A percentile compares a stretch with the other conserved stretches of the same genome.
These are phyloP conservation scores for Nestor notabilis DNA, from an alignment of 2,113 vertebrate genomes.

Conservation along the genomic window DNA sequence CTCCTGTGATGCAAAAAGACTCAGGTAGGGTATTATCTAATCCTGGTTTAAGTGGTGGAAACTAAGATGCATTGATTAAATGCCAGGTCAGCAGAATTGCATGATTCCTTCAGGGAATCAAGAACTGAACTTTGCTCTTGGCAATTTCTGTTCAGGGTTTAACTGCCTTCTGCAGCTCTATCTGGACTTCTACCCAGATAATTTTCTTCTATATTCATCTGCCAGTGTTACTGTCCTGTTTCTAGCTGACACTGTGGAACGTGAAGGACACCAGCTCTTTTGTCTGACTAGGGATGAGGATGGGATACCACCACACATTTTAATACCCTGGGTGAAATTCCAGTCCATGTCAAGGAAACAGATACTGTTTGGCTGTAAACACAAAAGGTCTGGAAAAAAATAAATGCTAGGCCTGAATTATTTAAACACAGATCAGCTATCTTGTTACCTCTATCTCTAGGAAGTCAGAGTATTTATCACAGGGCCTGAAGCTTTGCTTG, in stretches of 20 bases:
- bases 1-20: neutral
- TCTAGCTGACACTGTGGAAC: neutral
- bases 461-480: conserved; percentile 2
- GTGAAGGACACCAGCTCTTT: neutral
- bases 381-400: conserved; percentile 65
- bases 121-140: neutral
- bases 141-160: neutral
- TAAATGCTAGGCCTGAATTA: conserved; percentile 69
- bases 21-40: neutral
- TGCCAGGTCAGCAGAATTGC: neutral
- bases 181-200: neutral
- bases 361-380: conserved; percentile 59
- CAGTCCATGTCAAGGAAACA: conserved; percentile 44
- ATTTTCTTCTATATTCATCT: neutral
- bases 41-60: neutral
- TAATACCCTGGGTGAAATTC: conserved; percentile 75
- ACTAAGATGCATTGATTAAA: neutral
- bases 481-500: neutral
- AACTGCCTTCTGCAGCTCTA: neutral
- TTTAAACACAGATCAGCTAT: conserved; percentile 56
- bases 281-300: neutral
- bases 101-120: neutral
- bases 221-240: neutral
- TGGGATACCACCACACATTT: conserved; percentile 27
- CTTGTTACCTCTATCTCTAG: conserved; percentile 15